phyloP scores from a whole-genome alignment of 2,797 vertebrate genomes.

The Anniella stebbinsi region DNA sequence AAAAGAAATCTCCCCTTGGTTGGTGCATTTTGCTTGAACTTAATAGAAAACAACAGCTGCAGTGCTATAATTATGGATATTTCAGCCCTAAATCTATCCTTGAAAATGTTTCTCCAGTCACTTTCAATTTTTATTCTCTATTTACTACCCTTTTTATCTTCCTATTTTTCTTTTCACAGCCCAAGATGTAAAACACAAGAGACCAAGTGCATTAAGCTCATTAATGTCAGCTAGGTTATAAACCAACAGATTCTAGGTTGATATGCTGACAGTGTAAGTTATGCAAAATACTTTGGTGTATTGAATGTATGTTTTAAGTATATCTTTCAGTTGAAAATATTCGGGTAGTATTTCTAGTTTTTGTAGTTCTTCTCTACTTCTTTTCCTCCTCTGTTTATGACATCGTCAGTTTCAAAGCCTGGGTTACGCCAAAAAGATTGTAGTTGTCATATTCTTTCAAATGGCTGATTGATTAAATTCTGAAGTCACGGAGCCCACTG shows the following conservation, averaged over 20 bases:
- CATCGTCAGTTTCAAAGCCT: background rate
- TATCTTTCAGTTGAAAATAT: conserved; percentile 17
- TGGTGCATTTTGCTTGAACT: conserved; percentile 47
- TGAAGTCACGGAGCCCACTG: conserved; percentile 20
- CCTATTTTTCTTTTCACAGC: background rate
- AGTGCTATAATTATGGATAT: conserved; percentile 33
- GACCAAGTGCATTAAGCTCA: background rate
- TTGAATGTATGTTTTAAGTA: conserved; percentile 36
- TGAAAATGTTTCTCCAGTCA: conserved; percentile 32
- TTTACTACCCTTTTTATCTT: background rate
- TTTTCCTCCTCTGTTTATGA: conserved; percentile 1
- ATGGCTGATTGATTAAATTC: conserved; percentile 19
- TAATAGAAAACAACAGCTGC: conserved; percentile 45
- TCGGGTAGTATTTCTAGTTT: background rate
- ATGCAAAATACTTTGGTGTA: conserved; percentile 1
- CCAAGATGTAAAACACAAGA: conserved; percentile 28
- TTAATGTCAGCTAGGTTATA: conserved; percentile 34
- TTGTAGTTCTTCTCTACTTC: background rate
- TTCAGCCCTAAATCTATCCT: conserved; percentile 24
- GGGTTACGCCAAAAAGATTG: conserved; percentile 5
- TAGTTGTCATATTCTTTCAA: background rate
- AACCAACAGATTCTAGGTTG: conserved; percentile 5
- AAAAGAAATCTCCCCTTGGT: conserved; percentile 40
- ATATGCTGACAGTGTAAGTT: conserved; percentile 24
- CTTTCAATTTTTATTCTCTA: conserved; percentile 19